These are phyloP conservation scores for Boleophthalmus pectinirostris DNA, from an alignment of 2,113 vertebrate genomes.

Conservation along the genomic window DNA sequence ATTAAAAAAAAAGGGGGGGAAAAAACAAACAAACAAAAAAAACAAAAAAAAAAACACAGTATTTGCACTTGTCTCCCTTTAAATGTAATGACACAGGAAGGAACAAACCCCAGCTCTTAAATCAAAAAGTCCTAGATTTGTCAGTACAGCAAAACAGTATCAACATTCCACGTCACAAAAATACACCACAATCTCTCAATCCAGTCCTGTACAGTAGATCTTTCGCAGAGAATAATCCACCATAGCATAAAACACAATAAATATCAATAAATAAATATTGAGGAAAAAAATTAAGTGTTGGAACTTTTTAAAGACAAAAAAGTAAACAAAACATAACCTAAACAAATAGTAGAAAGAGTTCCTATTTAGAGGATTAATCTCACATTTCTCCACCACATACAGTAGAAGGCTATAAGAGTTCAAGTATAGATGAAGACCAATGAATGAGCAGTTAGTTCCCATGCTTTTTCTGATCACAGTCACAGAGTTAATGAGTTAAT, in stretches of 20 bases:
- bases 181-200: constrained; percentile 12
- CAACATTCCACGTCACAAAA: constrained; percentile 11
- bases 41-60: constrained; percentile 8
- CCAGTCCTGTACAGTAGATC: constrained; percentile 54
- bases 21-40: background rate
- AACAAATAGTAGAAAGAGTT: constrained; percentile 54
- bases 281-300: constrained; percentile 31
- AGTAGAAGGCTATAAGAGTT: constrained; percentile 66
- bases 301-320: constrained; percentile 26
- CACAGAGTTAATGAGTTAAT: constrained; percentile 66
- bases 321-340: constrained; percentile 28
- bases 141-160: constrained; percentile 37
- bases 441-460: constrained; percentile 58
- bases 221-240: constrained; percentile 40
- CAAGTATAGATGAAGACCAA: constrained; percentile 70
- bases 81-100: constrained; percentile 19
- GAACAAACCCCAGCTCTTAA: constrained; percentile 23
- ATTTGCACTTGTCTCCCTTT: constrained; percentile 32
- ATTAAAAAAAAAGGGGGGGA: background rate
- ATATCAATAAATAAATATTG: constrained; percentile 75
- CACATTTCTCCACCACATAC: constrained; percentile 52
- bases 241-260: constrained; percentile 59
- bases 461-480: constrained; percentile 69
- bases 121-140: constrained; percentile 10
- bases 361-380: constrained; percentile 70